phyloP scores from a whole-genome alignment of 2,888 invertebrate species.

The Chesias legatella region DNA sequence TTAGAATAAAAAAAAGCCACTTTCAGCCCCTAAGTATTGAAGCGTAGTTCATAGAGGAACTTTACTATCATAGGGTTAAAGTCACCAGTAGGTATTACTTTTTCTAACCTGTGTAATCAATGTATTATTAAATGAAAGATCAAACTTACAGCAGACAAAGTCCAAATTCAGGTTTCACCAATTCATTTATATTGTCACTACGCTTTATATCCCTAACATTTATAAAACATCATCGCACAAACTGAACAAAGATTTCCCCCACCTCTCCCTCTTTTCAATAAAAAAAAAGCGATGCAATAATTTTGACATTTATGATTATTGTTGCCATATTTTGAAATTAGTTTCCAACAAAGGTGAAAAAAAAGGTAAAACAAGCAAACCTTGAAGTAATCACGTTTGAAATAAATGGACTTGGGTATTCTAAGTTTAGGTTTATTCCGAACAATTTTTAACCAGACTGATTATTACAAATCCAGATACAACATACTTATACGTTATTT shows the following conservation, averaged over 20 bases:
- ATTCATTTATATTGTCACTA: constrained; percentile 2
- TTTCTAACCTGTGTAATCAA: constrained; percentile 71
- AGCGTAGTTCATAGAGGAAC: constrained; percentile 53
- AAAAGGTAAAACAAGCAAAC: no score
- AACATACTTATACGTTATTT: no score
- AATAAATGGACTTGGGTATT: no score
- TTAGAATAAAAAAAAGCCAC: constrained; percentile 68
- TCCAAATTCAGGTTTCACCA: constrained; percentile 6
- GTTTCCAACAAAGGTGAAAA: no score
- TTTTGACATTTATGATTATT: constrained; percentile 9
- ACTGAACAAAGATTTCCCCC: constrained; percentile 6
- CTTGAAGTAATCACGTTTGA: no score
- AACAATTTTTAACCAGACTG: no score
- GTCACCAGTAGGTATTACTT: constrained; percentile 70
- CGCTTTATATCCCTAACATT: constrained; percentile 10
- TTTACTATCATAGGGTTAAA: no score
- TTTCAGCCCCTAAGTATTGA: constrained; percentile 69
- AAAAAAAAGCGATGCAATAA: no score
- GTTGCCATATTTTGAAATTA: no score
- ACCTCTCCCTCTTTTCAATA: no score
- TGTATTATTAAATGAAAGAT: constrained; percentile 35
- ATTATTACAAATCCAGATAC: no score
- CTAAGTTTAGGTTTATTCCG: no score
- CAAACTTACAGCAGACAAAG: constrained; percentile 52
- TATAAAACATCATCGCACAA: constrained; percentile 18